These are phyloP conservation scores for Nowickia ferox DNA, from an alignment of 2,888 invertebrate genomes.

Conservation along the genomic window DNA sequence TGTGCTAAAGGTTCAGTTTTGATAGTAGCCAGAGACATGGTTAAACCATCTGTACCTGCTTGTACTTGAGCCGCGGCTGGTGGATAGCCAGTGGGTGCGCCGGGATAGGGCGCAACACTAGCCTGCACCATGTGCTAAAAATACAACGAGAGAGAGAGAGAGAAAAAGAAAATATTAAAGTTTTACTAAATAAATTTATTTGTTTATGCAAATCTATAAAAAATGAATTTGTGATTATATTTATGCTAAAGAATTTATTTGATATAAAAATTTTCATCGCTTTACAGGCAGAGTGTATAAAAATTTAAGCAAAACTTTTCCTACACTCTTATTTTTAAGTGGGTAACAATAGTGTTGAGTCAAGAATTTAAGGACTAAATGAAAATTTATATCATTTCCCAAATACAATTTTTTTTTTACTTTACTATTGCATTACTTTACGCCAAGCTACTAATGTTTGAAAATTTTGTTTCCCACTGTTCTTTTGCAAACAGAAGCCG, in stretches of 20 bases:
- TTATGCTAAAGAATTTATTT: conserved; percentile 30
- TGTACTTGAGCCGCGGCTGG: conserved; percentile 80
- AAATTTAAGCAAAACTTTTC: too few species aligned
- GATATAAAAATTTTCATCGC: conserved; percentile 4
- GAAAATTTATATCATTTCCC: too few species aligned
- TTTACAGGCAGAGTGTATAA: background rate
- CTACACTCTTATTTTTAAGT: too few species aligned
- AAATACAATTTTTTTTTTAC: too few species aligned
- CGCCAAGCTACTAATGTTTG: too few species aligned
- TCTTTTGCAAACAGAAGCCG: background rate
- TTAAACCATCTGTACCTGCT: conserved; percentile 81
- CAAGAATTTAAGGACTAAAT: too few species aligned
- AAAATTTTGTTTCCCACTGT: background rate
- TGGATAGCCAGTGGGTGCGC: conserved; percentile 82
- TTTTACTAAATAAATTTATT: conserved; percentile 28
- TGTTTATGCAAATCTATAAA: background rate
- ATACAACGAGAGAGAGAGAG: conserved; percentile 35
- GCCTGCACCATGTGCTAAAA: conserved; percentile 83
- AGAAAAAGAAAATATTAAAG: conserved; percentile 21
- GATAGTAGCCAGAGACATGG: conserved; percentile 80
- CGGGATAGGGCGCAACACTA: conserved; percentile 82
- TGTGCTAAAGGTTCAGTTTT: conserved; percentile 81
- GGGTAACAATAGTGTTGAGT: too few species aligned
- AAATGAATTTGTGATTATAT: conserved; percentile 32
- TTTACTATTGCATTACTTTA: too few species aligned